These are phyloP conservation scores for Puntigrus tetrazona DNA, from an alignment of 2,113 vertebrate genomes.

Conservation along the genomic window DNA sequence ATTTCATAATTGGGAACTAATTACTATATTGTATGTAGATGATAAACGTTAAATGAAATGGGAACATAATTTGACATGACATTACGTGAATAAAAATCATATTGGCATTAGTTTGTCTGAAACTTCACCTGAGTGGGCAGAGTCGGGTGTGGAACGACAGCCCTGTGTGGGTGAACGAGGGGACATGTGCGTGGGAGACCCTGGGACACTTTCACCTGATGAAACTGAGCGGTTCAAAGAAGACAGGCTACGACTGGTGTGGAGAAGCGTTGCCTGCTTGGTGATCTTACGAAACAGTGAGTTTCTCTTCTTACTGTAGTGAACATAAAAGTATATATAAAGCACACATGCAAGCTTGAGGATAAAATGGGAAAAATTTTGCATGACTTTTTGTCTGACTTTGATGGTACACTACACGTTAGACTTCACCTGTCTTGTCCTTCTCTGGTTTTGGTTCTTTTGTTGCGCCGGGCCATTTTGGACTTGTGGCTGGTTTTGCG, in stretches of 20 bases:
- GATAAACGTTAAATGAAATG: not conserved
- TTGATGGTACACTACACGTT: not conserved
- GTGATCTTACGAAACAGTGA: conserved; percentile 95
- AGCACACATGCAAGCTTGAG: not conserved
- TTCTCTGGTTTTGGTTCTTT: conserved; percentile 88
- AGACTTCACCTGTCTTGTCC: conserved; percentile 87
- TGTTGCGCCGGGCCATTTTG: conserved; percentile 95
- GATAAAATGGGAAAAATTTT: not conserved
- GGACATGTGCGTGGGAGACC: conserved; percentile 94
- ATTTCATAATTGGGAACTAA: not conserved
- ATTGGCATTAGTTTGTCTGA: not conserved
- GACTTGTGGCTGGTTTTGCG: conserved; percentile 88
- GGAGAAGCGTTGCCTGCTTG: conserved; percentile 90
- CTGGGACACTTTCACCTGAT: conserved; percentile 92
- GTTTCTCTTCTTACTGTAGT: conserved; percentile 85
- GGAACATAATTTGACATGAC: not conserved
- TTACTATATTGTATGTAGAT: not conserved
- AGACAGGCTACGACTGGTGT: conserved; percentile 93
- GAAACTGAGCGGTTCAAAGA: conserved; percentile 95
- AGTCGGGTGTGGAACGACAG: conserved; percentile 86
- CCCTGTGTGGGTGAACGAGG: conserved; percentile 93
- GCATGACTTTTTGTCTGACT: not conserved
- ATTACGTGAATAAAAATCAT: not conserved
- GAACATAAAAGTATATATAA: not conserved
- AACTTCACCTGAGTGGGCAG: conserved; percentile 85